Percentiles rank a stretch among this genome's conserved stretches.
Conservation (phyloP, 2,888 invertebrate species). For the Zonitis immaculata region DNA sequence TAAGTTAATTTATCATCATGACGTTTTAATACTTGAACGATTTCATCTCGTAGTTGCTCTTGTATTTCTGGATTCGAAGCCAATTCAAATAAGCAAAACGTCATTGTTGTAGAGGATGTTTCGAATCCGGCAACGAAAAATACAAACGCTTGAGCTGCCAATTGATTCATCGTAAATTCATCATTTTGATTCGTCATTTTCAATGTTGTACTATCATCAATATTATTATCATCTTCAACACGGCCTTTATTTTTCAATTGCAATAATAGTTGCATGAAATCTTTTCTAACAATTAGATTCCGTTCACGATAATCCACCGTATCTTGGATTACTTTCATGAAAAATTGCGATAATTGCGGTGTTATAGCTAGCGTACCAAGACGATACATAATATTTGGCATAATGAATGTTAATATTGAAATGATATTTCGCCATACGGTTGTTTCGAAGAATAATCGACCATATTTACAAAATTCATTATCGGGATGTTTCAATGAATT, state of each 20-base stretch:
- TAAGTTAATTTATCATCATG: constrained; percentile 16
- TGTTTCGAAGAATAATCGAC: constrained; percentile 4
- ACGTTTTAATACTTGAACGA: constrained; percentile 9
- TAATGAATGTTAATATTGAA: constrained; percentile 7
- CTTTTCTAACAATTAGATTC: constrained; percentile 35
- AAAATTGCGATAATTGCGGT: constrained; percentile 17
- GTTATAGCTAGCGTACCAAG: constrained; percentile 4
- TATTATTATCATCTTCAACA: constrained; percentile 21
- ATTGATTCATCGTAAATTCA: constrained; percentile 17
- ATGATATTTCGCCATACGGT: constrained; percentile 5
- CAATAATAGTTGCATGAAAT: constrained; percentile 51
- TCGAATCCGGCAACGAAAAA: constrained; percentile 25
- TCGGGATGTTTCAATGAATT: constrained; percentile 51
- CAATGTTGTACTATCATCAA: not conserved
- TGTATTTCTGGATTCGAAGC: constrained; percentile 19
- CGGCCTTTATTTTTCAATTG: constrained; percentile 40
- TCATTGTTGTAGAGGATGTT: constrained; percentile 23
- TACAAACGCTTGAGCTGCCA: constrained; percentile 25
- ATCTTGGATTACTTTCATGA: constrained; percentile 36
- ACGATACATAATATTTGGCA: constrained; percentile 4
- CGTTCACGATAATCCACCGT: constrained; percentile 43
- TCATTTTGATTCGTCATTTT: constrained; percentile 9
- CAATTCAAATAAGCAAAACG: constrained; percentile 20
- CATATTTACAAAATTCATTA: constrained; percentile 45
- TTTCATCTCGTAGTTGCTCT: constrained; percentile 15